Percentiles rank a stretch among this genome's conserved stretches.
Conservation (phyloP, 1,140 invertebrate genomes). For the Yoshiicerus persimilis region DNA sequence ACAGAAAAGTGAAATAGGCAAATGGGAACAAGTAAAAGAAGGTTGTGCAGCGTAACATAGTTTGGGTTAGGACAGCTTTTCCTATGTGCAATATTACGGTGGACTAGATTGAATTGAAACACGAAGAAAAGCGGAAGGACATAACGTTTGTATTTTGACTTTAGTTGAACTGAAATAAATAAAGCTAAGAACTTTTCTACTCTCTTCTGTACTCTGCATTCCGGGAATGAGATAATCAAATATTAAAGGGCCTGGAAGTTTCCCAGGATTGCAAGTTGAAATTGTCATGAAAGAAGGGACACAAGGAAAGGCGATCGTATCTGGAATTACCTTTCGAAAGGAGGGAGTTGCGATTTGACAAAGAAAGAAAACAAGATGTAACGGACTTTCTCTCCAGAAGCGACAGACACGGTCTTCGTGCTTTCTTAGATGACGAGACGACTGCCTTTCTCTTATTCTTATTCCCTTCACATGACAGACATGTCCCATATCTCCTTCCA, state of each 20-base stretch:
- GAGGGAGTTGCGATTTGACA: background rate
- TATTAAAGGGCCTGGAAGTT: constrained; percentile 6
- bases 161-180: background rate
- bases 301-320: background rate
- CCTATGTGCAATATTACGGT: too few species aligned
- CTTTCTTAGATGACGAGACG: background rate
- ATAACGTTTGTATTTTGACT: background rate
- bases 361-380: background rate
- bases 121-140: background rate
- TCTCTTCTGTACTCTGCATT: background rate
- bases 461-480: background rate
- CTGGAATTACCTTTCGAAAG: background rate
- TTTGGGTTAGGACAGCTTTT: background rate
- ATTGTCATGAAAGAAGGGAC: background rate
- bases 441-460: background rate
- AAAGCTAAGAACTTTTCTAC: background rate
- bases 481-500: background rate
- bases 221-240: constrained; percentile 11
- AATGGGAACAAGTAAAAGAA: background rate
- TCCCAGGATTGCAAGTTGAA: background rate
- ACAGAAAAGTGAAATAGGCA: background rate
- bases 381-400: background rate
- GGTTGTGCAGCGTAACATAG: background rate
- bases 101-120: background rate
- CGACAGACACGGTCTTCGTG: too few species aligned